A percentile compares a stretch with the other conserved stretches of the same genome.
Conservation (phyloP, 2,113 vertebrate genomes). For the Pholis gunnellus region DNA sequence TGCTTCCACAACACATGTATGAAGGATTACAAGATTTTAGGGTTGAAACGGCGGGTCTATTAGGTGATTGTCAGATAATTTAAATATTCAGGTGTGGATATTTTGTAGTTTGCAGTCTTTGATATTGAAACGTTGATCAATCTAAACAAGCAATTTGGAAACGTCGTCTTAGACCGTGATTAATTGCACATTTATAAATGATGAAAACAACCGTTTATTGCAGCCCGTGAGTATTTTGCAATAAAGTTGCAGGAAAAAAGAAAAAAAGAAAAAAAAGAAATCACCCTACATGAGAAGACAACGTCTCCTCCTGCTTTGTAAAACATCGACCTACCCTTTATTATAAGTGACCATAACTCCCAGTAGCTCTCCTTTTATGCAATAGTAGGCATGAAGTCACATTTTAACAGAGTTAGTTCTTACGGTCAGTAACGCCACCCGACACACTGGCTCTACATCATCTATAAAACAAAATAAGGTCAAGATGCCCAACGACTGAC, state of each 20-base stretch:
- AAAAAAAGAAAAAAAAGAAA: no score
- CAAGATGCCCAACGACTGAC: not conserved
- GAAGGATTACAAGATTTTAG: not conserved
- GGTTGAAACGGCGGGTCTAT: not conserved
- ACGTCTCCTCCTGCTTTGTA: not conserved
- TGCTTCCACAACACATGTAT: not conserved
- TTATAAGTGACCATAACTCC: not conserved
- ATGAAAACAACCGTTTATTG: not conserved
- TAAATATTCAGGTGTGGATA: not conserved
- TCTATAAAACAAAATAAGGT: not conserved
- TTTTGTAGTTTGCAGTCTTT: not conserved
- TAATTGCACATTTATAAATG: not conserved
- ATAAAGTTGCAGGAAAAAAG: not conserved
- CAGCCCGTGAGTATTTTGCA: not conserved
- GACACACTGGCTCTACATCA: not conserved
- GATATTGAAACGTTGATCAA: not conserved
- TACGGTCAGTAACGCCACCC: not conserved
- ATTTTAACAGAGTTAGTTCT: not conserved
- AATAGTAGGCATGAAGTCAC: not conserved
- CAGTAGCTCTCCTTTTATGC: not conserved
- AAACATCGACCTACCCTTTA: constrained; percentile 14
- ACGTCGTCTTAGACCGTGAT: not conserved
- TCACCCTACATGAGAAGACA: not conserved
- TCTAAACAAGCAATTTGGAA: not conserved
- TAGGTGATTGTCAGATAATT: not conserved